phyloP scores from a whole-genome alignment of 2,888 invertebrate species.

The Sepioteuthis lessoniana region DNA sequence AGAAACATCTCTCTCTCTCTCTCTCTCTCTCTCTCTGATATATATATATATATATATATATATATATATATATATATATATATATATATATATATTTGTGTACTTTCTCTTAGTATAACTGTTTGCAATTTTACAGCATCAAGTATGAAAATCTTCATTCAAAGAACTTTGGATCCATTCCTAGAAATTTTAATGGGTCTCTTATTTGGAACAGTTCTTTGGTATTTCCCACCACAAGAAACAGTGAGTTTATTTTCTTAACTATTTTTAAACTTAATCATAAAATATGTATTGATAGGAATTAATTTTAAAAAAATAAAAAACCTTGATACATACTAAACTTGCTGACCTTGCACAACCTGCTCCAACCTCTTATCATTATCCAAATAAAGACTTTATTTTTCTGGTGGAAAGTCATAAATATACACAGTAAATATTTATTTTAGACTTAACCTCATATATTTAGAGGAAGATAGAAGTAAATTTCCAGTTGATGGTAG shows the following conservation, averaged over 20 bases:
- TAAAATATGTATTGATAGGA: background rate
- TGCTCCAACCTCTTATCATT: no score
- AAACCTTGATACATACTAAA: background rate
- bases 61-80: no score
- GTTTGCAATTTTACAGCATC: background rate
- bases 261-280: background rate
- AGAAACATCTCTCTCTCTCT: no score
- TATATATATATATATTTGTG: background rate
- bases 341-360: background rate
- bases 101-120: no score
- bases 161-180: background rate
- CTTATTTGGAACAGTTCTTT: background rate
- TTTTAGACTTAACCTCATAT: no score
- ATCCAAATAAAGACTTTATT: no score
- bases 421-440: no score
- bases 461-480: no score
- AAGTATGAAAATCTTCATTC: background rate
- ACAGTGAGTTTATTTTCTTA: background rate
- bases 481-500: no score
- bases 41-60: no score
- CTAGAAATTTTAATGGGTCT: background rate
- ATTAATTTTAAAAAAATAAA: background rate
- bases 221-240: background rate
- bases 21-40: no score
- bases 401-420: no score